A percentile compares a stretch with the other conserved stretches of the same genome.
phyloP scores from a whole-genome alignment of 2,797 vertebrate genomes.

The Rhinatrema bivittatum region DNA sequence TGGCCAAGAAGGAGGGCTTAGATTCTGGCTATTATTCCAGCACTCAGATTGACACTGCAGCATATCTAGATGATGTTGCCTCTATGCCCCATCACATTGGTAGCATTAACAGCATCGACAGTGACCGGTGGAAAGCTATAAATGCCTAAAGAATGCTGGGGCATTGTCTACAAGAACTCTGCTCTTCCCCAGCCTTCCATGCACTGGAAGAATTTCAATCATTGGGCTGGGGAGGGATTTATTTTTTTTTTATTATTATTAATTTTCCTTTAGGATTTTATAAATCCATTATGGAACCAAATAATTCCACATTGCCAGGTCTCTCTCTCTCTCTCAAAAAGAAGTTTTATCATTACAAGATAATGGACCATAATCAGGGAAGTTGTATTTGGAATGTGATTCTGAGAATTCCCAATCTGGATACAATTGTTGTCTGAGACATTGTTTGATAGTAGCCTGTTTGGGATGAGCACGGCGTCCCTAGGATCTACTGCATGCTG shows the following conservation, averaged over 20 bases:
- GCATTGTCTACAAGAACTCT: no score
- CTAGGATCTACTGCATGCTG: no score
- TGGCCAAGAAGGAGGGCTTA: slow-evolving; percentile 71
- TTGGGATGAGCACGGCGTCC: neutral
- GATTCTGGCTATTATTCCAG: slow-evolving; percentile 80
- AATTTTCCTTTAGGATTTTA: slow-evolving; percentile 12
- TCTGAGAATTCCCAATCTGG: slow-evolving; percentile 1
- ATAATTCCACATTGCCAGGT: no score
- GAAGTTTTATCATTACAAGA: neutral
- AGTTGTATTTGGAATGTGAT: slow-evolving; percentile 7
- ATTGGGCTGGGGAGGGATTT: slow-evolving; percentile 4
- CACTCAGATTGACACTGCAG: slow-evolving; percentile 86
- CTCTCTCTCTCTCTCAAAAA: slow-evolving; percentile 1
- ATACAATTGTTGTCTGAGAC: slow-evolving; percentile 1
- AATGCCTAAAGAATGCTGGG: slow-evolving; percentile 53
- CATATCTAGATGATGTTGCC: slow-evolving; percentile 83
- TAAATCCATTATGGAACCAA: slow-evolving; percentile 3
- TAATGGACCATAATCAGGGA: slow-evolving; percentile 3
- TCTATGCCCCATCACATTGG: slow-evolving; percentile 78
- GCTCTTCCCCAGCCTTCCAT: neutral
- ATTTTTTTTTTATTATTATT: slow-evolving; percentile 5
- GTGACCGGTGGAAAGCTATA: slow-evolving; percentile 88
- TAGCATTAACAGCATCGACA: slow-evolving; percentile 86
- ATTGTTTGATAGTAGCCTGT: slow-evolving; percentile 11
- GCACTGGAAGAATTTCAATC: neutral